Base-by-base conservation (phyloP, 2,113 vertebrate genomes). In the Osmerus eperlanus region DNA sequence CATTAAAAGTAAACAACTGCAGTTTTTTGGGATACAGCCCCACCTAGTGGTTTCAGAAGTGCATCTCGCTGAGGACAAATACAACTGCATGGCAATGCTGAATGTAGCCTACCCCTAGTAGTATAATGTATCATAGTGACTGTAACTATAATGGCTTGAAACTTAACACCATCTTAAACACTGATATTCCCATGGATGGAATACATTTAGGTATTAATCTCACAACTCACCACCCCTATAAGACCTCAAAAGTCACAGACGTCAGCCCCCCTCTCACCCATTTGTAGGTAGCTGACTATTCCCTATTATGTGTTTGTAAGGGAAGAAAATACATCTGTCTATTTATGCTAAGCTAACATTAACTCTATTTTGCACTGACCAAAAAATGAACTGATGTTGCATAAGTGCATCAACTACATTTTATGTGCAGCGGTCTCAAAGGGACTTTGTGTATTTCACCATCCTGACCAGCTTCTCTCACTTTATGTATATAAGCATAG, bases 361-460 rank as follows among this genome's bases (percentile, higher is more conserved):
- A 80, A 78, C 61, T 71, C 62, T 9, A n/a, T 58, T 79, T 87
- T 88, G 85, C 85, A 87, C 84, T 88, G 85, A 87, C 68, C 23
- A 64, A 76, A 81, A 74, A 78, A 68, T 25, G 19, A 13, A 64
- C 28, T 14, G 16, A 18, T 54, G 53, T 69, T n/a, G 52, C 61
- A 2, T 62, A 60, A 55, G 73, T 74, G 67, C 68, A 72, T 60
- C 61, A 53, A 47, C 59, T 75, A 51, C 52, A 21, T 51, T 67
- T 76, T 12, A 65, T 61, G 74, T 71, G 71, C 60, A 21, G 60
- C 52, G 62, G 54, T 69, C 47, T 56, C 70, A 75, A 76, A 76
- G 77, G 72, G 78, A 83, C 75, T 53, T 66, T 1, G 29, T 72
- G 32, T 81, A 32, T 8, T 59, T 81, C 47, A 81, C 77, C 84